Evolutionary conservation across 1,140 invertebrate species (phyloP).

Genomic region (Hypsibius dujardini): DNA sequence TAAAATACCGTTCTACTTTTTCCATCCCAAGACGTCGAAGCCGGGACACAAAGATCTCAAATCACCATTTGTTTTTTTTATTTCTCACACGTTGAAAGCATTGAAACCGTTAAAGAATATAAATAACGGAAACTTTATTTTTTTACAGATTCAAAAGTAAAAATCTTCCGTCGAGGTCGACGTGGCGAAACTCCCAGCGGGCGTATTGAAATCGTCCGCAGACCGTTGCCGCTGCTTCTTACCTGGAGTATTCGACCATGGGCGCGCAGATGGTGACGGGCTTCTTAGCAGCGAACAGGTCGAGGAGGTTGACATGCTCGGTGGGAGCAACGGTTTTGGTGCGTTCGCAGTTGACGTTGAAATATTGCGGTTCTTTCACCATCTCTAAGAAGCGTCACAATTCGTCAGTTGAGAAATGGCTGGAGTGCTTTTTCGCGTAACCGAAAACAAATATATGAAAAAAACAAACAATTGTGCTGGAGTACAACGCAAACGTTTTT

Average conservation of each 20-base stretch:
- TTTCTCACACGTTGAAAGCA: neutral
- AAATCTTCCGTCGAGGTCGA: too few relatives aligned
- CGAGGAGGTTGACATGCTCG: conserved; percentile 7
- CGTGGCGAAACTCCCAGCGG: too few relatives aligned
- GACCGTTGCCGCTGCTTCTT: neutral
- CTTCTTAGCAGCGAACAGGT: neutral
- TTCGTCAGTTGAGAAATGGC: neutral
- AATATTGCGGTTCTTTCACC: conserved; percentile 7
- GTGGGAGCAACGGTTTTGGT: neutral
- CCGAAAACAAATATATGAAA: neutral
- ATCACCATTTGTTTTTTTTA: neutral
- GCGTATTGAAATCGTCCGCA: neutral
- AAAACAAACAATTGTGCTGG: neutral
- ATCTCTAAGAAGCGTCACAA: neutral
- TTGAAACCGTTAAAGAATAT: neutral
- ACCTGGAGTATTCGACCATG: conserved; percentile 11
- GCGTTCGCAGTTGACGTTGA: neutral
- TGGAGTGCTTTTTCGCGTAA: neutral
- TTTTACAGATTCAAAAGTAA: too few relatives aligned
- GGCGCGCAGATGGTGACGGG: neutral
- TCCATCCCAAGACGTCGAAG: too few relatives aligned
- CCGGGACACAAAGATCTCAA: neutral
- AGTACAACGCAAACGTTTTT: neutral
- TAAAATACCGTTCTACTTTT: neutral
- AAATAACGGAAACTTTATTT: too few relatives aligned